Evolutionary conservation across 2,113 vertebrate species (phyloP), one percentile per base, ranked within the genome.

Genomic region (Panthera uncia): DNA sequence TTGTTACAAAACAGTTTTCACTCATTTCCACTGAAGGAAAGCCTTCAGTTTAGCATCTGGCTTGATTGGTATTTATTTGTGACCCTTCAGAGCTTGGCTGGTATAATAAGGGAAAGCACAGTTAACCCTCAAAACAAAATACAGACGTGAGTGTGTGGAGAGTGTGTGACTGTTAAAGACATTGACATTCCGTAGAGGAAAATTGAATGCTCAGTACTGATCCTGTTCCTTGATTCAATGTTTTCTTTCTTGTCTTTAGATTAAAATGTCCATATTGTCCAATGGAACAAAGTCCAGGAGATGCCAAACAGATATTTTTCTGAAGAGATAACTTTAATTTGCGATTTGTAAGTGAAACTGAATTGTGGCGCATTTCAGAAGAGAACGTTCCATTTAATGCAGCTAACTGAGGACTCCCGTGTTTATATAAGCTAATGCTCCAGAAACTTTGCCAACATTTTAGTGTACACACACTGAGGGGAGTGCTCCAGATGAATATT

Each of bases 261-360:
- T 99, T 99, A 99, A 99, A 99, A 98, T 99, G 99, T 97, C 99
- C 99, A 27, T 99, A 99, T 98, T 99, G 99, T 98, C 99, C 99
- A 0, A 99, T 99, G 99, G 99, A 99, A 96, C 99, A 99, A 98
- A 99, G 99, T 79, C 99, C 99, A 50, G 99, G 99, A 97, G 99
- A 99, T 96, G 99, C 99, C 98, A 99, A 99, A 97, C 99, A 99
- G 98, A 99, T 99, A 98, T 99, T 99, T 98, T 99, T 99, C 99
- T 99, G 98, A 99, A 98, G 98, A 98, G 66, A 84, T 98, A 88
- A 97, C 86, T 98, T 97, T 93, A 66, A 97, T 98, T 97, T 98
- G 97, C 97, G 95, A 95, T 98, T 98, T 98, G 98, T 98, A 98
- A 98, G 98, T 98, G 98, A 98, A 98, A 94, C 98, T 98, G 98